Percentiles rank a stretch among this genome's conserved stretches.
These are phyloP conservation scores for Plestiodon gilberti DNA, from an alignment of 2,113 vertebrate species.

Conservation along the genomic window DNA sequence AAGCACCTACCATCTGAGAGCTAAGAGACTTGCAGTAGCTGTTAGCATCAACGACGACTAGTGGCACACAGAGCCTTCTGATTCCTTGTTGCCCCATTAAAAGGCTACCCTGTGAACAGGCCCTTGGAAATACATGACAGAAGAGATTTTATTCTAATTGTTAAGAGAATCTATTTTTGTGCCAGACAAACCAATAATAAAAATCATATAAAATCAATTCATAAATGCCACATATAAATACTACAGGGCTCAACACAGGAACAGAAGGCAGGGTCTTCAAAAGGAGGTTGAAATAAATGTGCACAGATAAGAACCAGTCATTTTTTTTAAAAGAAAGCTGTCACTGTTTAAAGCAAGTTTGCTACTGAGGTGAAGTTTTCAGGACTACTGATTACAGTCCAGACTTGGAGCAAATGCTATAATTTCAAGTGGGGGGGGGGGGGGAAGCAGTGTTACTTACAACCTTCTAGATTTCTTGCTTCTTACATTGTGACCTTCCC, in stretches of 20 bases:
- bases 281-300: too few relatives aligned
- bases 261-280: too few relatives aligned
- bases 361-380: background rate
- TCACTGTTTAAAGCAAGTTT: background rate
- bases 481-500: background rate
- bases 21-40: background rate
- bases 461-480: background rate
- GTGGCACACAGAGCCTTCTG: background rate
- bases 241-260: background rate
- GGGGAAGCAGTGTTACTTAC: background rate
- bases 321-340: background rate
- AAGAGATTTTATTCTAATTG: background rate
- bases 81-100: background rate
- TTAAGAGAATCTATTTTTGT: background rate
- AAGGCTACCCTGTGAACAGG: background rate
- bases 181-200: background rate
- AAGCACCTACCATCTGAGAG: background rate
- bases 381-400: background rate
- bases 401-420: background rate
- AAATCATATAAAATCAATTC: background rate
- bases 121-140: background rate
- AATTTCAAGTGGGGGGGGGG: background rate
- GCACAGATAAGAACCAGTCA: background rate
- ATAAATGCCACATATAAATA: background rate
- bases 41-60: background rate